A percentile compares a stretch with the other conserved stretches of the same genome.
Conservation (phyloP, 2,113 vertebrate species). For the Crypturellus undulatus region DNA sequence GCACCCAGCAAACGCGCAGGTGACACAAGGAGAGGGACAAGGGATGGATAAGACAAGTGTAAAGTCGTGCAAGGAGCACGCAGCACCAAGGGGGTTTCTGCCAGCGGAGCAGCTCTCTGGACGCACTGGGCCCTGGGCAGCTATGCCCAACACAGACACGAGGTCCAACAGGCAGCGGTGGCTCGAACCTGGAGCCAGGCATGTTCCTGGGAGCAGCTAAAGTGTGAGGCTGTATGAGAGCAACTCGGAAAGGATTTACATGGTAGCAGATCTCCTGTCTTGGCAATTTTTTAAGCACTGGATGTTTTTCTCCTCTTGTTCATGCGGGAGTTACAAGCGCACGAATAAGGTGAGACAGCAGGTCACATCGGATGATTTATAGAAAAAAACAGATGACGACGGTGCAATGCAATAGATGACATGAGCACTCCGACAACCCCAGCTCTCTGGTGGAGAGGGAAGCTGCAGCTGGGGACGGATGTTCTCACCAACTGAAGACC, state of each 20-base stretch:
- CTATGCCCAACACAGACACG: accelerated
- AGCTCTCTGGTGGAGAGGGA: not conserved
- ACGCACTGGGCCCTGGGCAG: not conserved
- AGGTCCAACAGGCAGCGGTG: accelerated
- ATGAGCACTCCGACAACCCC: accelerated
- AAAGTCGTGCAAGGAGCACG: accelerated
- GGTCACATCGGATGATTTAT: not conserved
- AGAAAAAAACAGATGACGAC: not conserved
- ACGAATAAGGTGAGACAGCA: not conserved
- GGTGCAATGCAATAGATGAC: not conserved
- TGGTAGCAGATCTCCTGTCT: not conserved
- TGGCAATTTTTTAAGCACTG: not conserved
- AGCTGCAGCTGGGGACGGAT: accelerated
- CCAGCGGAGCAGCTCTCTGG: not conserved
- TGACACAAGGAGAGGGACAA: not conserved
- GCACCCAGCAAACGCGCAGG: accelerated
- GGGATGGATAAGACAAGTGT: not conserved
- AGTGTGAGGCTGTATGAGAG: not conserved
- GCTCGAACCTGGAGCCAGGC: not conserved
- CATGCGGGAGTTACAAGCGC: not conserved
- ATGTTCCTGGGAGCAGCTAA: not conserved
- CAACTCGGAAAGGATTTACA: not conserved
- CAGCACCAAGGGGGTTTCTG: not conserved
- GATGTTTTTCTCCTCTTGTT: not conserved
- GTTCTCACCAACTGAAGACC: accelerated